Evolutionary conservation across 2,888 invertebrate species (phyloP), one percentile per base, ranked within the genome.

Genomic region (Criorhina ranunculi): DNA sequence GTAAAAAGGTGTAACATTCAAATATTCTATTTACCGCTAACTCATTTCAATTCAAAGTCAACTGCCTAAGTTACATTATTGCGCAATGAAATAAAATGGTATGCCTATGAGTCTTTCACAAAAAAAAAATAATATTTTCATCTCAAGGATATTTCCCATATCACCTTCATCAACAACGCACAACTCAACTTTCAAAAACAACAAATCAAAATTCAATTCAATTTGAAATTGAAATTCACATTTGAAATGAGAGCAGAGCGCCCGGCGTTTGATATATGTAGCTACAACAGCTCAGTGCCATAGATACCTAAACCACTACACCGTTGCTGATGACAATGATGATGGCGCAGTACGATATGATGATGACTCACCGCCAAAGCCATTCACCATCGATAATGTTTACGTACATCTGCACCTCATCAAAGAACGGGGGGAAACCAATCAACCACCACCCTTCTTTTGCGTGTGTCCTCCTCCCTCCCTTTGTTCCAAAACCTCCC

Each of bases 341-440:
- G 67, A 67, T 75, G 67, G 82, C 82, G 82, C 78, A 82, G 82
- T 53, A 66, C 11, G 60, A 55, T 24, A 24, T 53, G 31, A 42
- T 37, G 72, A 83, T 85, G 85, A 85, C 80, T 85, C 85, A 85
- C 40, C 73, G 49, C 35, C 55, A 72, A 19, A 66, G 66, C 72
- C 66, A 55, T 83, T 78, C 72, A 67, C 62, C 69, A 69, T 66
- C 75, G 66, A 80, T 85, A 80, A 70, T 70, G 59, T 80, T 75
- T 53, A 66, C 57, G 80, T 75, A 79, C 85, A 85, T 85, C 85
- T 85, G 80, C 69, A 85, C 79, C 75, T 75, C 42, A 85, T 76
- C 53, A 64, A 15, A 46, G 24, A 64, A 69, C 35, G 17, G 46
- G 53, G 69, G 75, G 35, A 70, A 80, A 75, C 85, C 80, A 85